phyloP scores from a whole-genome alignment of 2,113 vertebrate genomes.

The Vulpes ferrilata region DNA sequence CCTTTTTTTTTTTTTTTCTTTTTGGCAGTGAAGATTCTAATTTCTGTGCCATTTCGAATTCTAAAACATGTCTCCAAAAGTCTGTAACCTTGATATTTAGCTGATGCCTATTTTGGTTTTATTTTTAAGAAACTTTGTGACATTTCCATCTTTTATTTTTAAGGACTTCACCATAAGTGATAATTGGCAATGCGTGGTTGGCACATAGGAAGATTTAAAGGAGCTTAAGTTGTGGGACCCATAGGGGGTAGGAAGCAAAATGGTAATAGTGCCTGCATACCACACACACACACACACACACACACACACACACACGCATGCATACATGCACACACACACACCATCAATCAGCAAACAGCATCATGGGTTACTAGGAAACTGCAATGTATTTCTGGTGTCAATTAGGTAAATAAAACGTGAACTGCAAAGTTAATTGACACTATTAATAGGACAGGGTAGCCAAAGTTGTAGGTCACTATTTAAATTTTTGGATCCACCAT shows the following conservation, averaged over 20 bases:
- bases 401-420: not conserved
- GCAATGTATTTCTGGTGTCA: not conserved
- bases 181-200: not conserved
- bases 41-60: not conserved
- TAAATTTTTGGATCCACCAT: not conserved
- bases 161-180: not conserved
- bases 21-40: not conserved
- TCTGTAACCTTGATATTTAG: rapidly evolving
- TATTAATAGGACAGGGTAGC: too few species aligned
- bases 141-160: not conserved
- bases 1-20: not conserved
- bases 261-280: rapidly evolving
- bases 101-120: not conserved
- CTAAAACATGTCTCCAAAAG: not conserved
- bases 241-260: not conserved
- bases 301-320: not conserved
- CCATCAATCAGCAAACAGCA: too few species aligned
- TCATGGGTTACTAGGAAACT: too few species aligned
- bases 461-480: not conserved
- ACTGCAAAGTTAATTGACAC: not conserved
- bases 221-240: too few species aligned
- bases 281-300: not conserved
- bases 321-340: too few species aligned
- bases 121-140: not conserved
- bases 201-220: not conserved